A percentile compares a stretch with the other conserved stretches of the same genome.
Conservation (phyloP, 2,888 invertebrate species). For the Griposia aprilina region DNA sequence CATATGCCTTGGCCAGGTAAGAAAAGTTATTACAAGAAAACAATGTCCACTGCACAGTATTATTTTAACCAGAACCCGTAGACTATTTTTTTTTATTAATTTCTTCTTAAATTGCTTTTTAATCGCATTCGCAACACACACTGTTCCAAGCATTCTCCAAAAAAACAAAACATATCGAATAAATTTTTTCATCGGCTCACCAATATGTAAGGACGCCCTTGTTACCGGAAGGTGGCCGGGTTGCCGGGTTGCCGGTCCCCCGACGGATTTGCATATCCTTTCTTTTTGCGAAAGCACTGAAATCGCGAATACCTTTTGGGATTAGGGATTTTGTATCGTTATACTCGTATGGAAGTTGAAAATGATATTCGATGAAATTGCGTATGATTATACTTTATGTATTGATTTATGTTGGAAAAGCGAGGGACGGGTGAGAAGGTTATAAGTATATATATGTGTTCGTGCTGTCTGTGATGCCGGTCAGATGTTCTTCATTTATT, state of each 20-base stretch:
- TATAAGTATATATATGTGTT: slow-evolving; percentile 24
- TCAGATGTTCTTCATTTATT: slow-evolving; percentile 4
- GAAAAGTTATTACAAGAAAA: background rate
- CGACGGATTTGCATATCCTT: slow-evolving; percentile 68
- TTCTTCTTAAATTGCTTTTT: slow-evolving; percentile 15
- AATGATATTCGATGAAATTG: slow-evolving; percentile 60
- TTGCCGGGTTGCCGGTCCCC: slow-evolving; percentile 62
- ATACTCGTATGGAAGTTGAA: slow-evolving; percentile 68
- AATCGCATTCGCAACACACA: slow-evolving; percentile 31
- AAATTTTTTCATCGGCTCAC: slow-evolving; percentile 78
- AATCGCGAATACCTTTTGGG: slow-evolving; percentile 73
- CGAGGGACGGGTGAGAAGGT: slow-evolving; percentile 23
- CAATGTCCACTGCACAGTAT: background rate
- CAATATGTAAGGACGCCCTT: slow-evolving; percentile 76
- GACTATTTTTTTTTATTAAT: background rate
- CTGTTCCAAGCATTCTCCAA: slow-evolving; percentile 47
- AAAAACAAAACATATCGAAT: slow-evolving; percentile 73
- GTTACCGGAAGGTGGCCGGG: slow-evolving; percentile 57
- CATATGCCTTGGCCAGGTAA: background rate
- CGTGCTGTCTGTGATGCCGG: slow-evolving; percentile 6
- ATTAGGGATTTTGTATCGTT: slow-evolving; percentile 71
- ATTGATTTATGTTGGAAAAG: slow-evolving; percentile 57
- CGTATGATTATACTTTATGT: slow-evolving; percentile 61
- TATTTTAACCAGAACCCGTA: background rate
- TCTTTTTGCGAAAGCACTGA: slow-evolving; percentile 70